These are phyloP conservation scores for Patiria pectinifera DNA, from an alignment of 53 echinoderm and acorn worm species.

Conservation along the genomic window DNA sequence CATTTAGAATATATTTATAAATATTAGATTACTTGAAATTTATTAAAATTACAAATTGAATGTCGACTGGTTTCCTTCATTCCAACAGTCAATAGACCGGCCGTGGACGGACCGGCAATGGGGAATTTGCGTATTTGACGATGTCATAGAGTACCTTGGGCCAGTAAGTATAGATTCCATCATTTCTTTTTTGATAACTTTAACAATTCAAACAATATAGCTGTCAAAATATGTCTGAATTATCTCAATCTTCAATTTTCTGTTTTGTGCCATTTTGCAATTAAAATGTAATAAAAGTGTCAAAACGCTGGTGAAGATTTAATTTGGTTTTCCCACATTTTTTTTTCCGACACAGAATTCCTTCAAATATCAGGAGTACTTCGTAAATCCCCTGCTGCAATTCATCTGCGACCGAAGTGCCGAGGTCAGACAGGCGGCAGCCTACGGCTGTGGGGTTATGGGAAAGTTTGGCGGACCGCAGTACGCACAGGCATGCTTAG, in stretches of 20 bases:
- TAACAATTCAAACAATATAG: too few relatives aligned
- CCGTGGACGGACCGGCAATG: conserved; percentile 96
- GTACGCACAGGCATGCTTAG: conserved; percentile 80
- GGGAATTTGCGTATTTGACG: conserved; percentile 94
- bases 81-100: conserved; percentile 80
- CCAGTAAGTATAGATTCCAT: conserved; percentile 69
- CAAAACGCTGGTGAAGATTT: background rate
- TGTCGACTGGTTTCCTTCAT: conserved; percentile 5
- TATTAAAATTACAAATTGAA: background rate
- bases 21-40: too few relatives aligned
- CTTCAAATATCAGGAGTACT: conserved; percentile 92
- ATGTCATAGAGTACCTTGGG: conserved; percentile 91
- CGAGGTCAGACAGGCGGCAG: conserved; percentile 91
- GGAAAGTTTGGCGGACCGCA: conserved; percentile 85
- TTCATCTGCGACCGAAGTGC: conserved; percentile 79
- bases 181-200: background rate
- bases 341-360: conserved; percentile 66
- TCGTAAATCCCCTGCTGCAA: conserved; percentile 77
- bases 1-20: too few relatives aligned
- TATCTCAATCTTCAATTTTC: too few relatives aligned
- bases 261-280: too few relatives aligned
- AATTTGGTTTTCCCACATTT: background rate
- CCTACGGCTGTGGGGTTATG: conserved; percentile 92
- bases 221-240: too few relatives aligned
- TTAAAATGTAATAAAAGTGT: too few relatives aligned